A percentile compares a stretch with the other conserved stretches of the same genome.
phyloP scores from a whole-genome alignment of 2,113 vertebrate species.

The Laterallus jamaicensis region DNA sequence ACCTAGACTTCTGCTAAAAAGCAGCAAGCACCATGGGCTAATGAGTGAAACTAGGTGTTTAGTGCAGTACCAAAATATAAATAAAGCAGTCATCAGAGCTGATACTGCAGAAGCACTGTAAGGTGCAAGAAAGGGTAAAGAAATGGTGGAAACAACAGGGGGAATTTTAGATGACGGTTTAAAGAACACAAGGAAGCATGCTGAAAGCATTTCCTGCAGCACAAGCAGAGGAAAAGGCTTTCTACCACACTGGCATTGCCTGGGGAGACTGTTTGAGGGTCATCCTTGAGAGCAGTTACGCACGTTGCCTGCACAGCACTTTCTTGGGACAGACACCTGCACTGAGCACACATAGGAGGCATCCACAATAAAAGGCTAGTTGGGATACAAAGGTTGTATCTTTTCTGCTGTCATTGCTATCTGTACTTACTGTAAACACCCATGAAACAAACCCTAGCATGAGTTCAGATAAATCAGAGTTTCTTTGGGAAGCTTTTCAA shows the following conservation, averaged over 20 bases:
- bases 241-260: not conserved
- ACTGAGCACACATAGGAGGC: not conserved
- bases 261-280: not conserved
- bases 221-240: not conserved
- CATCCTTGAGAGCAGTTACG: not conserved
- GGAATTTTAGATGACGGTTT: not conserved
- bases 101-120: not conserved
- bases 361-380: not conserved
- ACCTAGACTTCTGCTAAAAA: not conserved
- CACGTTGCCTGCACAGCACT: accelerated
- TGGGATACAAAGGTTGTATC: not conserved
- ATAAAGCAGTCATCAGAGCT: not conserved
- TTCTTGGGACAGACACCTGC: not conserved
- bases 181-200: not conserved
- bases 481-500: not conserved
- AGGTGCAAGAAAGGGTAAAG: not conserved
- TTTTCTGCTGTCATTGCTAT: not conserved
- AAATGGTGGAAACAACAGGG: not conserved
- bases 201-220: not conserved
- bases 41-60: not conserved
- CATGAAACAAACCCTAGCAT: not conserved
- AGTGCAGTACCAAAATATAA: not conserved
- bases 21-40: not conserved
- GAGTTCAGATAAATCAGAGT: not conserved
- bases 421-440: not conserved